phyloP scores from a whole-genome alignment of 1,140 invertebrate genomes.

The Magallana angulata region DNA sequence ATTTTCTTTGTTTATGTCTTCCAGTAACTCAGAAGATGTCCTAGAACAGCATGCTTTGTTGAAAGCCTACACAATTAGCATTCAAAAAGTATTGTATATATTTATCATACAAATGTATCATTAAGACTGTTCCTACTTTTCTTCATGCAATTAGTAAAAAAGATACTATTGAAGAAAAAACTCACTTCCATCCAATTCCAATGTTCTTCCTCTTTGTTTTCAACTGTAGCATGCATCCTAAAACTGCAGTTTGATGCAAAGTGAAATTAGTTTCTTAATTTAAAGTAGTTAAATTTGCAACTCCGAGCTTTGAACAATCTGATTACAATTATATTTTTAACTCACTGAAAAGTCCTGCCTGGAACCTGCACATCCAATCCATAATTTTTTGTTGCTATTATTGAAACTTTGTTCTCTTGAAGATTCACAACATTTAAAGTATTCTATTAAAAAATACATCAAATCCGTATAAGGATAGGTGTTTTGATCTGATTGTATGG shows the following conservation, averaged over 20 bases:
- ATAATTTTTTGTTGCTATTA: constrained; percentile 9
- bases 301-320: too few relatives aligned
- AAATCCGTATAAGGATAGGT: too few relatives aligned
- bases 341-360: background rate
- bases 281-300: too few relatives aligned
- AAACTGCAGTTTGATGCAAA: background rate
- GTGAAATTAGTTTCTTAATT: background rate
- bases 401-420: background rate
- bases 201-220: constrained; percentile 9
- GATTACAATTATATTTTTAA: background rate
- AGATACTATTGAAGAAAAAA: background rate
- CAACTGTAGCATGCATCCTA: background rate
- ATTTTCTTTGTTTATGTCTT: too few relatives aligned
- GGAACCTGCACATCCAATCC: constrained; percentile 12
- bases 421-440: constrained; percentile 12
- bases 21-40: too few relatives aligned
- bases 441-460: background rate
- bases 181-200: background rate
- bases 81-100: too few relatives aligned
- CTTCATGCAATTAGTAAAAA: too few relatives aligned
- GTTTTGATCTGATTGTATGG: too few relatives aligned
- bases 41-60: too few relatives aligned
- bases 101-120: too few relatives aligned
- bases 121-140: too few relatives aligned
- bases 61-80: too few relatives aligned